phyloP scores from a whole-genome alignment of 2,797 vertebrate genomes.

The Centroberyx gerrardi region DNA sequence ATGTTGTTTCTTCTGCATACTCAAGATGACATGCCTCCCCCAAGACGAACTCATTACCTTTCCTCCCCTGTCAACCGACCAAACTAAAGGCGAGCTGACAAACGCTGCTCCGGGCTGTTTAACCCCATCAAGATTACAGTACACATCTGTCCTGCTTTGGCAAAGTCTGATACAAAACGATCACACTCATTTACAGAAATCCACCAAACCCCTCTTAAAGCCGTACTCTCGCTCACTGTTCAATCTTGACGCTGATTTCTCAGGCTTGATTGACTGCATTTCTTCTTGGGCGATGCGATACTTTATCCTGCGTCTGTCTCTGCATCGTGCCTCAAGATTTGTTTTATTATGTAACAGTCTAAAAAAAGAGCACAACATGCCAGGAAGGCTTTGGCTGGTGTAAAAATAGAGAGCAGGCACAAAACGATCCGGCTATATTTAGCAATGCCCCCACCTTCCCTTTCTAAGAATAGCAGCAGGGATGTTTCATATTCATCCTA shows the following conservation, averaged over 20 bases:
- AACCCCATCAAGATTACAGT: slow-evolving; percentile 35
- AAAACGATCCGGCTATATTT: slow-evolving; percentile 72
- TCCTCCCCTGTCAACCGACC: slow-evolving; percentile 26
- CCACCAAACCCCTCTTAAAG: slow-evolving; percentile 11
- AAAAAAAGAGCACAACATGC: slow-evolving; percentile 64
- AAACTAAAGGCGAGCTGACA: slow-evolving; percentile 48
- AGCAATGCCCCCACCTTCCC: slow-evolving; percentile 33
- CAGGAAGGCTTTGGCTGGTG: slow-evolving; percentile 53
- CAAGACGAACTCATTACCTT: slow-evolving; percentile 65
- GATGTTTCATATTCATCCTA: slow-evolving; percentile 49
- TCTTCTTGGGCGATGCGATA: slow-evolving; percentile 23
- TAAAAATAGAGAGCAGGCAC: slow-evolving; percentile 75
- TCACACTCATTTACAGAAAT: slow-evolving; percentile 25
- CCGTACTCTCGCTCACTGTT: neutral
- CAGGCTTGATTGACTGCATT: neutral
- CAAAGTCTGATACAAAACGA: neutral
- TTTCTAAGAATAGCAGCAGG: slow-evolving; percentile 71
- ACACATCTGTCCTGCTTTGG: slow-evolving; percentile 19
- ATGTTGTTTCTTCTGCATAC: slow-evolving; percentile 41
- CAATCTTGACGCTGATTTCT: neutral
- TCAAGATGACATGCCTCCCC: slow-evolving; percentile 54
- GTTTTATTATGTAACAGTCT: slow-evolving; percentile 70
- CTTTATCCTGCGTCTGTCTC: slow-evolving; percentile 37
- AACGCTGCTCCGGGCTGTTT: slow-evolving; percentile 54
- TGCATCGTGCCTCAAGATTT: slow-evolving; percentile 43